Evolutionary conservation across 2,888 invertebrate genomes (phyloP).

Genomic region (Druceiella hillmani): DNA sequence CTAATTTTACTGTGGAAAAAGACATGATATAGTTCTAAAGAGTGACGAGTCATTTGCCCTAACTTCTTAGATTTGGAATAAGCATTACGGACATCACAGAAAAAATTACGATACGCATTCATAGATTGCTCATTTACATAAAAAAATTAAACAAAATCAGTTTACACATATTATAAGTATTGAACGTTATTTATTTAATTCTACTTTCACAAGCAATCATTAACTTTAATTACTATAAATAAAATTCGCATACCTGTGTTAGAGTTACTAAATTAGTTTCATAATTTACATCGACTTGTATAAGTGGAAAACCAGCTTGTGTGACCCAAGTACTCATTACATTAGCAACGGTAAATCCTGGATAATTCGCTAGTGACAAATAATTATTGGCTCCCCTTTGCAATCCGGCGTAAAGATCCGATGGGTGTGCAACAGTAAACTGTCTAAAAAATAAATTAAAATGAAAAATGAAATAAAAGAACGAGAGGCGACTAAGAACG

Average conservation of each 20-base stretch:
- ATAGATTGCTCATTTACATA: too few relatives aligned
- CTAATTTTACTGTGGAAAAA: too few relatives aligned
- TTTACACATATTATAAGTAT: too few relatives aligned
- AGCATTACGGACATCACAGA: too few relatives aligned
- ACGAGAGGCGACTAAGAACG: too few relatives aligned
- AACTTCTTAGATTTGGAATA: too few relatives aligned
- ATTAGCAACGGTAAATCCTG: constrained; percentile 33
- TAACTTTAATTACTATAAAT: background rate
- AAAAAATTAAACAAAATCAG: constrained; percentile 14
- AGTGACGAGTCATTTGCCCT: too few relatives aligned
- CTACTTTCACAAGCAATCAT: background rate
- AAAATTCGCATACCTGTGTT: constrained; percentile 33
- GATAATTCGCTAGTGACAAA: constrained; percentile 31
- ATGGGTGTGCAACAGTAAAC: constrained; percentile 44
- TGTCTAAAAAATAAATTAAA: constrained; percentile 31
- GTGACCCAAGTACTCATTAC: constrained; percentile 59
- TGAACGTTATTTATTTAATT: too few relatives aligned
- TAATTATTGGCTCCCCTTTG: constrained; percentile 35
- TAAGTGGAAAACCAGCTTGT: constrained; percentile 54
- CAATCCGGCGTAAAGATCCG: constrained; percentile 46
- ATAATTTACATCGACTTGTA: constrained; percentile 44
- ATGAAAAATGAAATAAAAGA: too few relatives aligned
- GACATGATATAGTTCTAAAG: too few relatives aligned
- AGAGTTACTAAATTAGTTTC: constrained; percentile 31
- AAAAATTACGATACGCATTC: too few relatives aligned